These are phyloP conservation scores for Spatulosminthurus flaviceps DNA, from an alignment of 2,888 invertebrate genomes.

Conservation along the genomic window DNA sequence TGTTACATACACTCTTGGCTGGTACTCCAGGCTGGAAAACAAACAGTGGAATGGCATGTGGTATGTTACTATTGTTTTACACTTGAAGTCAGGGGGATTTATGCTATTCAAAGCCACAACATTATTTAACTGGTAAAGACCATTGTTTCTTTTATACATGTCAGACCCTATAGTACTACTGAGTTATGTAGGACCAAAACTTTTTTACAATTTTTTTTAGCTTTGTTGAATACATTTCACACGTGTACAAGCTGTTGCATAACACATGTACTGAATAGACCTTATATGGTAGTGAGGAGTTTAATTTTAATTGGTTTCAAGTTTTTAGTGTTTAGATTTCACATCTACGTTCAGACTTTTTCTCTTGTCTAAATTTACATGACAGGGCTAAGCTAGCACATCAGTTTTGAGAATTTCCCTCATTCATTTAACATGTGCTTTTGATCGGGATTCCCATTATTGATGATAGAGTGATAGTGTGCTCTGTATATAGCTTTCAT, in stretches of 20 bases:
- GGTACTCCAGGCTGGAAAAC: background rate
- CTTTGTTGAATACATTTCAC: background rate
- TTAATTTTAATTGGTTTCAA: slow-evolving; percentile 18
- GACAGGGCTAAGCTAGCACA: background rate
- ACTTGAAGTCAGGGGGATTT: background rate
- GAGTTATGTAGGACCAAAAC: background rate
- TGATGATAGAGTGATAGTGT: background rate
- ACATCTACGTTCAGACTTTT: no score
- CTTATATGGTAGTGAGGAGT: background rate
- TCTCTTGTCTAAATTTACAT: background rate
- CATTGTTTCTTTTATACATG: background rate
- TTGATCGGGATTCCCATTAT: background rate
- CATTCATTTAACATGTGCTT: background rate
- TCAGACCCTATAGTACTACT: background rate
- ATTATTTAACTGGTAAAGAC: background rate
- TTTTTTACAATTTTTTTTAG: background rate
- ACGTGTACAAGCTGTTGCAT: background rate
- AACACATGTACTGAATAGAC: background rate
- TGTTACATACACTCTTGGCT: no score
- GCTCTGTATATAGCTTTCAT: background rate
- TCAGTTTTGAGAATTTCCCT: slow-evolving; percentile 7
- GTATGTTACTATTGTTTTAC: slow-evolving; percentile 8
- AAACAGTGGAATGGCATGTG: slow-evolving; percentile 1
- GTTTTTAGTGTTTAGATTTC: background rate
- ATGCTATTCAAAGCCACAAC: slow-evolving; percentile 7